A percentile compares a stretch with the other conserved stretches of the same genome.
These are phyloP conservation scores for Choristoneura rosaceana DNA, from an alignment of 2,888 invertebrate species.

Conservation along the genomic window DNA sequence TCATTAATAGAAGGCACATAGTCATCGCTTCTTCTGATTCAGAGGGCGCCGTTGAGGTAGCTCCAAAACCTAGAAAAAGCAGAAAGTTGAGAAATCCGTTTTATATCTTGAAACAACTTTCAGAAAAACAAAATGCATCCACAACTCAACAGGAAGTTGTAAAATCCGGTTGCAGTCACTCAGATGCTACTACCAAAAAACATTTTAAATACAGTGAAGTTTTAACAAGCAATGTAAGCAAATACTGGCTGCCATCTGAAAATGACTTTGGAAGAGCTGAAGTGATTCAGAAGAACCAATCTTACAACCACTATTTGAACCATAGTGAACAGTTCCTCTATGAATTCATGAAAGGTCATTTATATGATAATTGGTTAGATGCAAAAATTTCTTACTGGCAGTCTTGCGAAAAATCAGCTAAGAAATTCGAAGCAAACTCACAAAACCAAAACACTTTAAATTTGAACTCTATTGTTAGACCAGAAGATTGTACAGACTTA, in stretches of 20 bases:
- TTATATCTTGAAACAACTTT: conserved; percentile 65
- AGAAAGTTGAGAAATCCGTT: conserved; percentile 75
- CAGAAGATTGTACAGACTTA: conserved; percentile 65
- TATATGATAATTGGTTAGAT: conserved; percentile 67
- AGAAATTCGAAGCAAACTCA: conserved; percentile 52
- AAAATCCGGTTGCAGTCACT: conserved; percentile 13
- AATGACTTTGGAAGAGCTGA: conserved; percentile 72
- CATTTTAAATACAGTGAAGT: conserved; percentile 48
- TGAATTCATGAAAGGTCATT: conserved; percentile 61
- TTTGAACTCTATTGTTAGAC: conserved; percentile 59
- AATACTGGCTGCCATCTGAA: conserved; percentile 65
- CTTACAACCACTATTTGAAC: conserved; percentile 52
- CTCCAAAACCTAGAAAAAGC: conserved; percentile 46
- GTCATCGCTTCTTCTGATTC: conserved; percentile 70
- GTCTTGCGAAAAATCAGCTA: conserved; percentile 61
- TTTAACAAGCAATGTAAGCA: conserved; percentile 53
- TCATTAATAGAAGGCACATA: conserved; percentile 64
- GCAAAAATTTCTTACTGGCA: conserved; percentile 67
- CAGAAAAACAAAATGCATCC: conserved; percentile 52
- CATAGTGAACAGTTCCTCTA: conserved; percentile 62
- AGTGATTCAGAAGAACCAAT: conserved; percentile 51
- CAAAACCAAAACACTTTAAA: conserved; percentile 47
- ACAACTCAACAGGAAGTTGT: conserved; percentile 30
- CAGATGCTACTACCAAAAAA: conserved; percentile 33
- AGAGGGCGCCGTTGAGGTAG: conserved; percentile 61